Conservation (phyloP, 1,140 invertebrate species). For the Drosophila kurseongensis region DNA sequence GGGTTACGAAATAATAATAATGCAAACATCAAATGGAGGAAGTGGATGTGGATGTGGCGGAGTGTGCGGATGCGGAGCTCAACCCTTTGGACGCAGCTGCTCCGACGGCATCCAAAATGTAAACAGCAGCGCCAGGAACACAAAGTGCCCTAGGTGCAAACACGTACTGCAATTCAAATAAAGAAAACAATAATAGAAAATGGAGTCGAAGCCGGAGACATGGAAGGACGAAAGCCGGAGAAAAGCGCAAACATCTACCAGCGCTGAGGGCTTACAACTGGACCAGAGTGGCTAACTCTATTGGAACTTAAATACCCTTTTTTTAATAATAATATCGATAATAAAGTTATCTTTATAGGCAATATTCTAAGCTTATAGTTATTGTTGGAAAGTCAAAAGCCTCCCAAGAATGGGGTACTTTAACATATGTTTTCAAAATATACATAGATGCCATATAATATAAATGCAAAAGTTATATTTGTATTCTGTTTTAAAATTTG, state of each 20-base stretch:
- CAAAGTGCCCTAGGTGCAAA: constrained; percentile 79
- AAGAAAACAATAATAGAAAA: constrained; percentile 83
- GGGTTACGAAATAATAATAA: constrained; percentile 51
- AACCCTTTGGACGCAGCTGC: constrained; percentile 66
- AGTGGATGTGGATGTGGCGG: not conserved
- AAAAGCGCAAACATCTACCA: constrained; percentile 60
- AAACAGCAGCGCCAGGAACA: constrained; percentile 38
- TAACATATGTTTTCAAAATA: too few relatives aligned
- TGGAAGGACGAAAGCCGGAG: constrained; percentile 53
- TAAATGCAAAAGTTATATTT: too few relatives aligned
- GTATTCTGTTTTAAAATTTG: too few relatives aligned
- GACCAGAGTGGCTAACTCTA: not conserved
- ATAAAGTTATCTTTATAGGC: not conserved
- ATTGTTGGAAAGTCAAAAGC: too few relatives aligned
- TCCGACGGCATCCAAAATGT: constrained; percentile 52
- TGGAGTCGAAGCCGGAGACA: constrained; percentile 59
- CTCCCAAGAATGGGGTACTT: too few relatives aligned
- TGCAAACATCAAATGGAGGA: constrained; percentile 34
- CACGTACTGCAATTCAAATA: constrained; percentile 81
- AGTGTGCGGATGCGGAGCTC: constrained; percentile 2
- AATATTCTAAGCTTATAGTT: too few relatives aligned
- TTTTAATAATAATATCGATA: not conserved
- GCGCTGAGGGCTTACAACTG: constrained; percentile 47
- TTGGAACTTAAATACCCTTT: not conserved
- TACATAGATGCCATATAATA: too few relatives aligned